These are phyloP conservation scores for Altica lythri DNA, from an alignment of 2,888 invertebrate species.

Conservation along the genomic window DNA sequence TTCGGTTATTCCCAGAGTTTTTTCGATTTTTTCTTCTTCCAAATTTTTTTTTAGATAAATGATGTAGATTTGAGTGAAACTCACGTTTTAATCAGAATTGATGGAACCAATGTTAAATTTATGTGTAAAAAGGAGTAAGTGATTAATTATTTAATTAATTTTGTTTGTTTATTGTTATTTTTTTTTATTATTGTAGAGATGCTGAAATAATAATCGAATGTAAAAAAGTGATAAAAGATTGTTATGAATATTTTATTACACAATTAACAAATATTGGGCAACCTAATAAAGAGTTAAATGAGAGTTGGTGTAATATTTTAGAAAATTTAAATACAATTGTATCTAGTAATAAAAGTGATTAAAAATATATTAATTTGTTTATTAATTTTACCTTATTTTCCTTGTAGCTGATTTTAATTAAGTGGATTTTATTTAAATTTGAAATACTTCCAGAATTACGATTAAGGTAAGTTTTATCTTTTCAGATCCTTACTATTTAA, in stretches of 20 bases:
- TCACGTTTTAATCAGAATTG: constrained; percentile 49
- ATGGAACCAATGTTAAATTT: constrained; percentile 53
- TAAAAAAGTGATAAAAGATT: constrained; percentile 46
- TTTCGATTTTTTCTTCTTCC: constrained; percentile 9
- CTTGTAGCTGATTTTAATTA: no score
- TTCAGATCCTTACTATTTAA: no score
- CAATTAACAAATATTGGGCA: constrained; percentile 49
- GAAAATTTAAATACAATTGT: constrained; percentile 39
- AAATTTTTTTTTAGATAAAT: constrained; percentile 38
- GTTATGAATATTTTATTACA: constrained; percentile 49
- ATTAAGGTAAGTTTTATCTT: no score
- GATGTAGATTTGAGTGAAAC: constrained; percentile 30
- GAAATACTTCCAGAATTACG: no score
- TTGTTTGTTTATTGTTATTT: not conserved
- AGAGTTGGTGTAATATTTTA: constrained; percentile 45
- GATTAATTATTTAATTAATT: constrained; percentile 19
- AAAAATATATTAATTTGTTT: constrained; percentile 1
- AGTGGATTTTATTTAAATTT: no score
- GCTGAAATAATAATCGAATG: constrained; percentile 52
- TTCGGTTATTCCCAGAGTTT: not conserved
- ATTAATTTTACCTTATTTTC: no score
- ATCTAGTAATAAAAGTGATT: constrained; percentile 18
- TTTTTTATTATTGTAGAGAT: constrained; percentile 59
- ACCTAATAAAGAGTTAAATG: constrained; percentile 39
- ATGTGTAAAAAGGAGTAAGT: constrained; percentile 56